A percentile compares a stretch with the other conserved stretches of the same genome.
Conservation (phyloP, 2,113 vertebrate species). For the Mustela nigripes region DNA sequence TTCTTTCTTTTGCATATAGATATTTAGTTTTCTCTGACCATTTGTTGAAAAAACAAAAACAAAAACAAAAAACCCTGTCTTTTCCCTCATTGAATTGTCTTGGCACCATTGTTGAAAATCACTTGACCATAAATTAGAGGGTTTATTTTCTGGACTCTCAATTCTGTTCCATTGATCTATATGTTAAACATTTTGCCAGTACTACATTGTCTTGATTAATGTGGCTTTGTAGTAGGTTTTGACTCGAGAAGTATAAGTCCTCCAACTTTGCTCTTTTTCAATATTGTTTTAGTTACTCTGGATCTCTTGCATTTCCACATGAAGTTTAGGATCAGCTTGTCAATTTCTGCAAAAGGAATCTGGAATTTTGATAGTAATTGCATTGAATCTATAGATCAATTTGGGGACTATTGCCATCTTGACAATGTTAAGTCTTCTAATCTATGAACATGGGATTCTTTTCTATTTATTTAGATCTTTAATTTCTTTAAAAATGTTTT, state of each 20-base stretch:
- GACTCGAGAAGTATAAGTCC: background rate
- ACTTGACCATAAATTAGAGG: background rate
- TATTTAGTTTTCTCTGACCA: background rate
- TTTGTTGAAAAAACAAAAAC: background rate
- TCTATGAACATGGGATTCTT: background rate
- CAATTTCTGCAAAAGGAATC: background rate
- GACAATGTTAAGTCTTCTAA: background rate
- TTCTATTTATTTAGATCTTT: background rate
- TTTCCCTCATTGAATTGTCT: background rate
- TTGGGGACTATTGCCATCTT: background rate
- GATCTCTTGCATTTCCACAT: background rate
- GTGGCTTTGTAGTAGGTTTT: background rate
- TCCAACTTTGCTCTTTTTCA: background rate
- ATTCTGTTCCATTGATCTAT: background rate
- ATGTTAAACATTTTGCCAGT: background rate
- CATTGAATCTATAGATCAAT: background rate
- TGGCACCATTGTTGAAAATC: background rate
- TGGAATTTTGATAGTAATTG: background rate
- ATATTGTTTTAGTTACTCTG: background rate
- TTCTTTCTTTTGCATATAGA: background rate
- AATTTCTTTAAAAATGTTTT: background rate
- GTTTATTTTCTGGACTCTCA: background rate
- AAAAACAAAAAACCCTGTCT: background rate
- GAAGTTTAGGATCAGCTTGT: background rate
- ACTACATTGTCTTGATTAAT: background rate